Evolutionary conservation across 2,797 vertebrate genomes (phyloP), one percentile per base, ranked within the genome.

Genomic region (Argyrosomus regius): DNA sequence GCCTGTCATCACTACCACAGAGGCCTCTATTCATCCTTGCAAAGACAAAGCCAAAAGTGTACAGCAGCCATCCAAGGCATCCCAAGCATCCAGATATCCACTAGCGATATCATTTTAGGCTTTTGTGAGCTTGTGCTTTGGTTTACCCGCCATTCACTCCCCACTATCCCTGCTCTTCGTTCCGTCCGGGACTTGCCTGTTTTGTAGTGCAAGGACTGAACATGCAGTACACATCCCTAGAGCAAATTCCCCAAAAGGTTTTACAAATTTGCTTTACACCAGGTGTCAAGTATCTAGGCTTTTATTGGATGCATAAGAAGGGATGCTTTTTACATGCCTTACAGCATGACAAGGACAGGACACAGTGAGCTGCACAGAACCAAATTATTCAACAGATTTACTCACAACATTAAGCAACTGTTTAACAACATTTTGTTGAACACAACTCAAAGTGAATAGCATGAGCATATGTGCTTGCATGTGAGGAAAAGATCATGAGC

Each of bases 1-100:
- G 83, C 89, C 94, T 94, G 93, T 95, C 95, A 95, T 91, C 94
- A 83, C 93, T 70, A 80, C 87, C 90, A 95, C 94, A 95, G 94
- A 95, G 93, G 90, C 87, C 86, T 92, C 95, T 87, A 95, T 96
- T 96, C 95, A 95, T 95, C 81, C 89, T 73, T 6, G 43, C 83
- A 86, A 91, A 94, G 92, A 95, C 94, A 95, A 95, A 95, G 93
- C 84, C 91, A 93, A 93, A 93, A 94, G 94, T 93, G 92, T 92
- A 94, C 90, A 89, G 84, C 90, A 92, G 90, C 85, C 89, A 94
- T 94, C 88, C 89, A 76, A 93, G 88, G 94, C 91, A 96, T 95
- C 90, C 91, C 82, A 92, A 85, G 94, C 90, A 96, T 95, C 89
- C 94, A 90, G 94, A 96, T 95, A 93, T 93, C 90, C 88, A 89